phyloP scores from a whole-genome alignment of 2,888 invertebrate species.

The Alviniconcha strummeri region DNA sequence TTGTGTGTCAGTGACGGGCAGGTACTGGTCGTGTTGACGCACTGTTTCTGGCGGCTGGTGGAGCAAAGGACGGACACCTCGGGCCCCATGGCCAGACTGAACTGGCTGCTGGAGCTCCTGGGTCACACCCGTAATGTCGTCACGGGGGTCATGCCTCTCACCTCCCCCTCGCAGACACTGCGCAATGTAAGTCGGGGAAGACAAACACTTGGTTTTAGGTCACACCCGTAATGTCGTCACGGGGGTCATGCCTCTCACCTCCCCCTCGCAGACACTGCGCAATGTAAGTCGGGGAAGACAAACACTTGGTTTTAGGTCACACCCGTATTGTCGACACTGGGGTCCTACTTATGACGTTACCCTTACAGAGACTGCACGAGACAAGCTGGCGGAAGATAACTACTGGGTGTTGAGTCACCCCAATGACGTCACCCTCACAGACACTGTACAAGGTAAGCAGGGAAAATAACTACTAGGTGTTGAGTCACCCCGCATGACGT shows the following conservation, averaged over 20 bases:
- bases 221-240: constrained; percentile 62
- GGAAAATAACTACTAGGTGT: no score
- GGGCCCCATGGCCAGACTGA: constrained; percentile 48
- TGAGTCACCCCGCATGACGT: no score
- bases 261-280: constrained; percentile 39
- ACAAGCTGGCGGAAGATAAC: no score
- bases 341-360: no score
- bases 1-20: no score
- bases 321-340: no score
- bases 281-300: constrained; percentile 34
- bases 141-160: constrained; percentile 46
- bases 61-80: constrained; percentile 41
- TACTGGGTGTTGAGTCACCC: no score
- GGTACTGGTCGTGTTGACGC: constrained; percentile 32
- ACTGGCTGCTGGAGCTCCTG: constrained; percentile 68
- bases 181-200: constrained; percentile 35
- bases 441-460: no score
- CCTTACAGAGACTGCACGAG: no score
- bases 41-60: constrained; percentile 49
- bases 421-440: no score
- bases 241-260: constrained; percentile 46
- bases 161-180: constrained; percentile 41
- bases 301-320: no score
- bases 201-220: no score
- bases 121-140: constrained; percentile 65